Conservation (phyloP, 2,797 vertebrate species). For the Botia almorhae region DNA sequence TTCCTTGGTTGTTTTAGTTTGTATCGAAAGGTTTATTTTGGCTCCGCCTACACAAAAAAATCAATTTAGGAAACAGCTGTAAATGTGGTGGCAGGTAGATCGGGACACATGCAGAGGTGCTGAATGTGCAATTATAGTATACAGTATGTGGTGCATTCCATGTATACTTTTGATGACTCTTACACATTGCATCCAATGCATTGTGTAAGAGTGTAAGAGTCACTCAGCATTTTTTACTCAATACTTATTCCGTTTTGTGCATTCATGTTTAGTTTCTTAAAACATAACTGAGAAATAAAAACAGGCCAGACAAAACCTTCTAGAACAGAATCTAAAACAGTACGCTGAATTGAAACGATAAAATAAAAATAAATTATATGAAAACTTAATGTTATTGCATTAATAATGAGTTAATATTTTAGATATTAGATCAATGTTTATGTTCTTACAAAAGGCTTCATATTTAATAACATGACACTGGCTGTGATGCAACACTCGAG, state of each 20-base stretch:
- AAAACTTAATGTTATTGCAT: background rate
- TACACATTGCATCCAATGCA: background rate
- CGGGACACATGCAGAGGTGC: background rate
- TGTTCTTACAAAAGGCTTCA: background rate
- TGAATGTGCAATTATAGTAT: background rate
- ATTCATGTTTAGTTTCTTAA: slow-evolving; percentile 16
- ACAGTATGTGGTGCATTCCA: too few species aligned
- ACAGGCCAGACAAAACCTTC: background rate
- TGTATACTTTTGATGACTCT: slow-evolving; percentile 10
- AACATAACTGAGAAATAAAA: background rate
- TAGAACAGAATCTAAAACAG: background rate
- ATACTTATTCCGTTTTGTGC: background rate
- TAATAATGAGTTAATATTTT: background rate
- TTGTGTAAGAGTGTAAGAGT: too few species aligned
- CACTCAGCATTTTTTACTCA: too few species aligned
- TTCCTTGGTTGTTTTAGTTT: background rate
- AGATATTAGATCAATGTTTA: background rate
- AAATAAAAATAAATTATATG: background rate
- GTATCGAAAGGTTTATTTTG: background rate
- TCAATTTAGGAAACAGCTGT: background rate
- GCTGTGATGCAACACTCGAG: slow-evolving; percentile 12
- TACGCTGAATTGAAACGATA: background rate
- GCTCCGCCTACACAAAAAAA: background rate
- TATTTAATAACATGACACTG: background rate
- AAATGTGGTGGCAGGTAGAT: background rate